A percentile compares a stretch with the other conserved stretches of the same genome.
phyloP scores from a whole-genome alignment of 2,888 invertebrate species.

The Adelphocoris suturalis region DNA sequence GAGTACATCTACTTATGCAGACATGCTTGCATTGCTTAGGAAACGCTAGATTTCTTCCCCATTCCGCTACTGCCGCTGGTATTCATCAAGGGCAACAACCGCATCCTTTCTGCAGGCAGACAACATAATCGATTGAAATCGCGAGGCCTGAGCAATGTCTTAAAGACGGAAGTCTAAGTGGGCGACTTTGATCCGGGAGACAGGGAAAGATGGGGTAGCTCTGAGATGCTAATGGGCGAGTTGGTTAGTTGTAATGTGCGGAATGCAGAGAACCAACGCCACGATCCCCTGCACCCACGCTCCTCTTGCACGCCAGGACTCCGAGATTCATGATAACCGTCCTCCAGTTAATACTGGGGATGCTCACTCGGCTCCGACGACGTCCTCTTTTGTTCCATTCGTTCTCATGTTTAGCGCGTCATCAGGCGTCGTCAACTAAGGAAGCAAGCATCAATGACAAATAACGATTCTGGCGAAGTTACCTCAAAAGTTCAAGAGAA shows the following conservation, averaged over 20 bases:
- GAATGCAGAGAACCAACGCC: constrained; percentile 35
- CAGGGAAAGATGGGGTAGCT: constrained; percentile 38
- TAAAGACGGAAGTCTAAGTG: constrained; percentile 22
- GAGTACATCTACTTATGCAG: too few relatives aligned
- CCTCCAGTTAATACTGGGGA: constrained; percentile 38
- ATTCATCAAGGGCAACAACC: not conserved
- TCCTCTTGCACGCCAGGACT: constrained; percentile 24
- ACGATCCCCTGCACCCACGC: constrained; percentile 49
- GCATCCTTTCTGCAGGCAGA: not conserved
- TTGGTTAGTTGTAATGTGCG: constrained; percentile 44
- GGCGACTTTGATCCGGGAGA: constrained; percentile 43
- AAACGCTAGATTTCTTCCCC: not conserved
- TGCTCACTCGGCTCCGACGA: not conserved
- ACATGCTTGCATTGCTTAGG: not conserved
- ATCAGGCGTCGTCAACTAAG: too few relatives aligned
- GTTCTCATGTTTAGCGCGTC: not conserved
- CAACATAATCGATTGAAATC: constrained; percentile 41
- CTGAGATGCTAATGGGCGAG: constrained; percentile 41
- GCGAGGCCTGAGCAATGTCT: not conserved
- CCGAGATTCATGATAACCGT: constrained; percentile 2
- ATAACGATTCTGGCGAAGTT: too few relatives aligned
- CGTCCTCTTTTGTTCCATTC: not conserved
- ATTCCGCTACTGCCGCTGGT: not conserved
- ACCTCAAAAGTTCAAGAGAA: too few relatives aligned
- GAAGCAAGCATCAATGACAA: too few relatives aligned